Percentiles rank a stretch among this genome's conserved stretches.
phyloP scores from a whole-genome alignment of 2,797 vertebrate genomes.

The Microctenopoma steveboyesi region DNA sequence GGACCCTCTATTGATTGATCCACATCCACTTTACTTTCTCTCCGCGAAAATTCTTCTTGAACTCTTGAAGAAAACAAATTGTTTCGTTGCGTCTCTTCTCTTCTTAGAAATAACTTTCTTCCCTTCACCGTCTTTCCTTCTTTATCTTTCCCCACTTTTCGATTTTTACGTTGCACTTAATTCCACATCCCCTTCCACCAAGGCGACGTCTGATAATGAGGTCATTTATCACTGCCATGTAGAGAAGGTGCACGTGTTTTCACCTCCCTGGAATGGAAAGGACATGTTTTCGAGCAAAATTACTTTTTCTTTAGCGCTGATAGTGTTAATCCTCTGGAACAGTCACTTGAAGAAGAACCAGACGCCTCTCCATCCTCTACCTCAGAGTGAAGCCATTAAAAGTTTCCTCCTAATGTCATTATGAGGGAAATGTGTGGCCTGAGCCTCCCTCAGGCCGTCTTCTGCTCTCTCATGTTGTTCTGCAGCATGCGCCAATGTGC shows the following conservation, averaged over 20 bases:
- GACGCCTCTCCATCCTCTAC: slow-evolving; percentile 51
- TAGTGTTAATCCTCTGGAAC: slow-evolving; percentile 79
- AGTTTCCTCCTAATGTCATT: slow-evolving; percentile 74
- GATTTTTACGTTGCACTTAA: slow-evolving; percentile 53
- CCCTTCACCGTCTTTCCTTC: slow-evolving; percentile 1
- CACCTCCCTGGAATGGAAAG: slow-evolving; percentile 63
- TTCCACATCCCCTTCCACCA: slow-evolving; percentile 64
- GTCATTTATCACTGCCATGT: slow-evolving; percentile 72
- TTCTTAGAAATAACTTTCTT: neutral
- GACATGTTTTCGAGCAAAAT: slow-evolving; percentile 74
- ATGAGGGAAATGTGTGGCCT: slow-evolving; percentile 61
- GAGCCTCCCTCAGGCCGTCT: slow-evolving; percentile 43
- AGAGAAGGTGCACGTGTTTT: slow-evolving; percentile 65
- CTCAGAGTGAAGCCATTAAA: slow-evolving; percentile 78
- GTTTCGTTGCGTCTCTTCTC: neutral
- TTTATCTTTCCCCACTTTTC: slow-evolving; percentile 20
- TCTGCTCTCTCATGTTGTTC: slow-evolving; percentile 33
- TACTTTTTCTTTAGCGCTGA: slow-evolving; percentile 70
- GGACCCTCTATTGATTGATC: neutral
- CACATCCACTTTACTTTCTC: neutral
- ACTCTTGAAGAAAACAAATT: slow-evolving; percentile 15
- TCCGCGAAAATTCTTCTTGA: neutral
- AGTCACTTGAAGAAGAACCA: slow-evolving; percentile 60
- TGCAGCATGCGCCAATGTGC: slow-evolving; percentile 16
- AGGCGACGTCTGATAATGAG: slow-evolving; percentile 67